Conservation (phyloP, 1,140 invertebrate species). For the Ctenoplectra terminalis region DNA sequence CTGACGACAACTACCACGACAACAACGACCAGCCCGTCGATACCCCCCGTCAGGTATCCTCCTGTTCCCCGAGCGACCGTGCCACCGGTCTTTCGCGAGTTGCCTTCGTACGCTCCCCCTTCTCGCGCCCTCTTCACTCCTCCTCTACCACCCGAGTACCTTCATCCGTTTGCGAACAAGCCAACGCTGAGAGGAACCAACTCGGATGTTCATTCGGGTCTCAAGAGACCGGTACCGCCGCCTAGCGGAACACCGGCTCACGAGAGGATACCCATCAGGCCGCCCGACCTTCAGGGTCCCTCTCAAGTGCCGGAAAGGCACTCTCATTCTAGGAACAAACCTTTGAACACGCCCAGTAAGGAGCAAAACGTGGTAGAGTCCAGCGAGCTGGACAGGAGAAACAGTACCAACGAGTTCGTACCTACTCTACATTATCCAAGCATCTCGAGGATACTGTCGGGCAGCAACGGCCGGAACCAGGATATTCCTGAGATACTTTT, state of each 20-base stretch:
- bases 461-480: slow-evolving; percentile 90
- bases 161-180: slow-evolving; percentile 92
- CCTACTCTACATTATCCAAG: slow-evolving; percentile 87
- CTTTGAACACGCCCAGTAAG: slow-evolving; percentile 84
- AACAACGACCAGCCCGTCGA: slow-evolving; percentile 70
- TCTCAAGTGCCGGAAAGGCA: slow-evolving; percentile 81
- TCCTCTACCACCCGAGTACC: slow-evolving; percentile 89
- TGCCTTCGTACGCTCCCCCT: slow-evolving; percentile 91
- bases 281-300: slow-evolving; percentile 84
- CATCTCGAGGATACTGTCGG: slow-evolving; percentile 90
- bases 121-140: slow-evolving; percentile 90
- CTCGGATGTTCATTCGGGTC: slow-evolving; percentile 85
- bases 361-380: slow-evolving; percentile 76
- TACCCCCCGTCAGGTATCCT: slow-evolving; percentile 71
- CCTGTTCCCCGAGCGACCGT: slow-evolving; percentile 73
- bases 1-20: slow-evolving; percentile 84
- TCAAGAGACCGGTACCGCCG: slow-evolving; percentile 88
- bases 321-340: slow-evolving; percentile 86
- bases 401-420: slow-evolving; percentile 84
- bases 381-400: slow-evolving; percentile 69
- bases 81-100: slow-evolving; percentile 82
- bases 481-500: slow-evolving; percentile 90
- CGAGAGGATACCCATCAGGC: slow-evolving; percentile 90
- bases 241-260: slow-evolving; percentile 89
- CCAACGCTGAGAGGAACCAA: slow-evolving; percentile 90